Evolutionary conservation across 2,888 invertebrate species (phyloP).

Genomic region (Drosophila neonasuta): DNA sequence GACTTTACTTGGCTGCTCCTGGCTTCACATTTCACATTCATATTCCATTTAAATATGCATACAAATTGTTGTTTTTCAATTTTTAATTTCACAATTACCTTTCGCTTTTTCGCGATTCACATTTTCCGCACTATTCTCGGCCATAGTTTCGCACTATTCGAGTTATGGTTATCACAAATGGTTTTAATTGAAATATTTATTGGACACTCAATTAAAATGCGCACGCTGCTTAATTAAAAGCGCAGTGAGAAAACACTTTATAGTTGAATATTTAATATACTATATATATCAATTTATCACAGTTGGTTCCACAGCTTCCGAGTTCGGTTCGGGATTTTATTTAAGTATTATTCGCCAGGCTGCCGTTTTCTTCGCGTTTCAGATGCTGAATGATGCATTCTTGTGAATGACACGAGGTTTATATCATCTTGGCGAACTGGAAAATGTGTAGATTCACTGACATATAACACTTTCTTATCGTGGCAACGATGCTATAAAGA

Average conservation of each 20-base stretch:
- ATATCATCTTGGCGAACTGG: slow-evolving; percentile 17
- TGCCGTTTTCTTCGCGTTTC: slow-evolving; percentile 18
- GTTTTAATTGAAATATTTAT: slow-evolving; percentile 29
- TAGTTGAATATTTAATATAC: neutral
- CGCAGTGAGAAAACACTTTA: neutral
- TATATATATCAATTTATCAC: slow-evolving; percentile 17
- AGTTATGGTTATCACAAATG: neutral
- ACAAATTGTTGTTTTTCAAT: neutral
- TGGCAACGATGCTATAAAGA: slow-evolving; percentile 20
- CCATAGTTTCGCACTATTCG: slow-evolving; percentile 18
- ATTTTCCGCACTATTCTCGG: slow-evolving; percentile 9
- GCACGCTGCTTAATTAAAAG: slow-evolving; percentile 12
- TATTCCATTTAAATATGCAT: neutral
- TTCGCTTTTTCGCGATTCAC: slow-evolving; percentile 27
- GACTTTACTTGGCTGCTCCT: neutral
- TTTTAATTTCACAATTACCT: slow-evolving; percentile 13
- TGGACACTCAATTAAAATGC: slow-evolving; percentile 29
- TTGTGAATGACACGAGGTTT: slow-evolving; percentile 29
- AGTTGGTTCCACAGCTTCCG: slow-evolving; percentile 9
- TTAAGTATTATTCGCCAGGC: neutral
- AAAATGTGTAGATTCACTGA: slow-evolving; percentile 8
- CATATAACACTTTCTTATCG: slow-evolving; percentile 37
- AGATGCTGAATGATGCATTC: slow-evolving; percentile 28
- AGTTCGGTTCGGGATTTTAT: neutral
- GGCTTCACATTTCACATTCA: neutral